Base-by-base conservation (phyloP, 53 echinoderm and acorn worm species). In the Apostichopus leukothele region DNA sequence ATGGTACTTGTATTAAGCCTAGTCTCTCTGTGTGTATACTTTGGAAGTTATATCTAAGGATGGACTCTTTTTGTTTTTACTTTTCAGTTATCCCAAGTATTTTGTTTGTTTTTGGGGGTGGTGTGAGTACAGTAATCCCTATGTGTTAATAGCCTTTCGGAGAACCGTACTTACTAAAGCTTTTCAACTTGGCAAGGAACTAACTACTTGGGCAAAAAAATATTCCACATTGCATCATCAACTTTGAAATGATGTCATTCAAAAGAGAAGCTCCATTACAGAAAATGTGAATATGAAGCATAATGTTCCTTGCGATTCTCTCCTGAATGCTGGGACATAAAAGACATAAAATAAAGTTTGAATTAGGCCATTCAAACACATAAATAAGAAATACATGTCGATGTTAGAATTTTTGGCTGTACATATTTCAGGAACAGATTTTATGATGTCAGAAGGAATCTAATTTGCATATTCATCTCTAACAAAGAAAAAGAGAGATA, bases 371-470 rank as follows among this genome's bases (percentile, higher is more conserved):
- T n/a, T 71, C 71, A 16, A 18, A 71, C n/a, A 16, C 71, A 71
- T 71, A 16, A 16, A 71, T 71, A 16, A 13, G 12, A 68, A 68
- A 68, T 18, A 14, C 68, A 68, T 68, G 5, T 68, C 19, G 68
- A 13, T 61, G 61, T 9, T 61, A 61, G 61, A 61, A 13, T 61
- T 61, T 61, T 61, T 61, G 79, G 79, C 81, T 81, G 81, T 81
- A 81, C 81, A 81, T 81, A 81, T 81, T 81, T 81, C 81, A 81
- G 22, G 53, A 52, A 81, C 81, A 81, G 55, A 81, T 81, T 81
- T 81, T 81, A 81, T 81, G 55, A 54, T 71, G 71, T 71, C 71
- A 71, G 71, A 71, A 71, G 20, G 71, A 7, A 19, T 71, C 71
- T 71, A 71, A 71, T 71, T 71, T 71, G 71, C 71, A 71, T 71